phyloP scores from a whole-genome alignment of 2,113 vertebrate genomes.

The Sigmodon hispidus region DNA sequence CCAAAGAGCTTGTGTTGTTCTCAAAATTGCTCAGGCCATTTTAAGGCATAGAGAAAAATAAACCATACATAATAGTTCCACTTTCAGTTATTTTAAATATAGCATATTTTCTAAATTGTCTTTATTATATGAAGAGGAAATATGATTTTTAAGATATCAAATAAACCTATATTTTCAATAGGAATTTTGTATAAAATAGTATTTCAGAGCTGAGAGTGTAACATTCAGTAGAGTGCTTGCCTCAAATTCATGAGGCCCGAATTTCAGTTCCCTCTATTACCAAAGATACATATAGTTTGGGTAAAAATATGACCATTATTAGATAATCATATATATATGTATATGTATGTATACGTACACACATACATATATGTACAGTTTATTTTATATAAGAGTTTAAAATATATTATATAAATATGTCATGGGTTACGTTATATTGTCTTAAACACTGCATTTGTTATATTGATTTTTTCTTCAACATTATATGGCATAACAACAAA shows the following conservation, averaged over 20 bases:
- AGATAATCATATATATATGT: too few species aligned
- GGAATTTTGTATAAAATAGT: background rate
- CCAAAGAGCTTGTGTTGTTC: constrained; percentile 17
- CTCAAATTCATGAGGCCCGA: background rate
- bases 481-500: background rate
- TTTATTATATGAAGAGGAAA: background rate
- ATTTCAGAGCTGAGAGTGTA: background rate
- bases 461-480: background rate
- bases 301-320: background rate
- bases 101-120: background rate
- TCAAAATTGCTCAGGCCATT: constrained; percentile 41
- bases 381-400: background rate
- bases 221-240: background rate
- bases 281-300: background rate
- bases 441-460: too few species aligned
- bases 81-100: background rate
- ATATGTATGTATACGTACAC: too few species aligned
- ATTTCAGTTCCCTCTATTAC: too few species aligned
- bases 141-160: background rate
- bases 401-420: background rate
- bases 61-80: background rate
- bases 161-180: background rate
- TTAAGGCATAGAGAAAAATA: constrained; percentile 22
- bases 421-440: background rate
- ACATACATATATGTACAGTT: too few species aligned